A percentile compares a stretch with the other conserved stretches of the same genome.
Conservation (phyloP, 1,140 invertebrate genomes). For the Penaeus japonicus region DNA sequence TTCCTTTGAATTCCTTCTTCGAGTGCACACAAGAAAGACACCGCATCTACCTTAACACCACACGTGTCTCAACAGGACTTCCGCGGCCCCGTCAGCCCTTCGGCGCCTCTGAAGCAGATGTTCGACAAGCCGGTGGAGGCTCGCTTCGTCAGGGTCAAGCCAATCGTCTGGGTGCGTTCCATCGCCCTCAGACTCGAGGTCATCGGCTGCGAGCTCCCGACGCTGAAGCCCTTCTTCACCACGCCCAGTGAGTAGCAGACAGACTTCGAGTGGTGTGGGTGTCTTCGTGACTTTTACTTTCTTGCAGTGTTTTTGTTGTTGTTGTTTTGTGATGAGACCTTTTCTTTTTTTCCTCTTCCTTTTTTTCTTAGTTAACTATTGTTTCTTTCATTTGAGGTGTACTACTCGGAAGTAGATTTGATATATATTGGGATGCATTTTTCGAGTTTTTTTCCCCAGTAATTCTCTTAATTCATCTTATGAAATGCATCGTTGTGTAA, state of each 20-base stretch:
- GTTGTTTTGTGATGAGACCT: no score
- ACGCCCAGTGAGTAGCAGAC: conserved; percentile 43
- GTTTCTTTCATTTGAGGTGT: no score
- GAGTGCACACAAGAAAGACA: no score
- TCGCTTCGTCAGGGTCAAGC: conserved; percentile 74
- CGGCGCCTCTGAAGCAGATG: conserved; percentile 70
- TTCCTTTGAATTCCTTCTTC: not conserved
- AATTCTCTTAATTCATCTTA: not conserved
- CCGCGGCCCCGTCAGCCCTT: conserved; percentile 23
- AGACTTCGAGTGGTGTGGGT: no score
- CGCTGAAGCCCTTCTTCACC: not conserved
- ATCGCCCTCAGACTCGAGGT: conserved; percentile 79
- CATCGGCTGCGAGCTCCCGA: conserved; percentile 72
- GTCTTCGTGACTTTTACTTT: not conserved
- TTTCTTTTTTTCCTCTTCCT: no score
- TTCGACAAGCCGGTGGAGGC: conserved; percentile 76
- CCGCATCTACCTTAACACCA: not conserved
- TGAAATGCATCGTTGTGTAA: no score
- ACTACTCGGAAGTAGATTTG: no score
- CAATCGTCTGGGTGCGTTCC: conserved; percentile 78
- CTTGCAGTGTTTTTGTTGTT: no score
- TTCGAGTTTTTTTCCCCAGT: not conserved
- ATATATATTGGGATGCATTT: no score
- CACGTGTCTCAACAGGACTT: conserved; percentile 58
- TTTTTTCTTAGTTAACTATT: no score